Conservation (phyloP, 2,113 vertebrate species). For the Silurus meridionalis region DNA sequence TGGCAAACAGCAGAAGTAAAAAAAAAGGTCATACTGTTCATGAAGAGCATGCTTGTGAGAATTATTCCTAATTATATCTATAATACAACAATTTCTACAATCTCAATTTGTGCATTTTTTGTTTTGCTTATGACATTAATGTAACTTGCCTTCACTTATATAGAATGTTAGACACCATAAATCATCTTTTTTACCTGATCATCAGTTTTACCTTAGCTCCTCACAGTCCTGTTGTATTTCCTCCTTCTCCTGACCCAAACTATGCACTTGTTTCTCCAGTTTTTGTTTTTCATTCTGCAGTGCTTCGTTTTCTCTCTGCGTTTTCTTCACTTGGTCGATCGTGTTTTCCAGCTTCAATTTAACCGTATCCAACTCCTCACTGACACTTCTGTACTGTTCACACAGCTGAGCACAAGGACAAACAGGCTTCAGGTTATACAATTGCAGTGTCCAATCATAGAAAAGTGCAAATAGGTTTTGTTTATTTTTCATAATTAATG, state of each 20-base stretch:
- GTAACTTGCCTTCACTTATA: too few relatives aligned
- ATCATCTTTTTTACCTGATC: too few relatives aligned
- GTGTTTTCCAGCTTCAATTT: conserved; percentile 58
- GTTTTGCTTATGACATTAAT: too few relatives aligned
- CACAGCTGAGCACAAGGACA: conserved; percentile 61
- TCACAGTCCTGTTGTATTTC: conserved; percentile 70
- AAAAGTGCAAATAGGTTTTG: background rate
- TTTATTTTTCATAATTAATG: background rate
- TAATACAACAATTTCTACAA: too few relatives aligned
- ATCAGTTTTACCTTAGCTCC: conserved; percentile 73
- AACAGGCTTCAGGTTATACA: background rate
- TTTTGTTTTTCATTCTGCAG: conserved; percentile 68
- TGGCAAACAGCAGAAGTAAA: too few relatives aligned
- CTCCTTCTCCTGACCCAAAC: conserved; percentile 62
- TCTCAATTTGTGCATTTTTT: too few relatives aligned
- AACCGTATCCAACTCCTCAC: conserved; percentile 64
- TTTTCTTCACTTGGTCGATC: conserved; percentile 54
- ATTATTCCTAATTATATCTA: too few relatives aligned
- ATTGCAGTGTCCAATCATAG: background rate
- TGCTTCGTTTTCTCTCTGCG: conserved; percentile 68
- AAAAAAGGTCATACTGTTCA: too few relatives aligned
- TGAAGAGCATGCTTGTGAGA: too few relatives aligned
- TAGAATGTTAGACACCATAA: background rate
- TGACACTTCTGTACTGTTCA: conserved; percentile 59
- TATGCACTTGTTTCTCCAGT: conserved; percentile 67